phyloP scores from a whole-genome alignment of 2,888 invertebrate genomes.

The Tridacna crocea region DNA sequence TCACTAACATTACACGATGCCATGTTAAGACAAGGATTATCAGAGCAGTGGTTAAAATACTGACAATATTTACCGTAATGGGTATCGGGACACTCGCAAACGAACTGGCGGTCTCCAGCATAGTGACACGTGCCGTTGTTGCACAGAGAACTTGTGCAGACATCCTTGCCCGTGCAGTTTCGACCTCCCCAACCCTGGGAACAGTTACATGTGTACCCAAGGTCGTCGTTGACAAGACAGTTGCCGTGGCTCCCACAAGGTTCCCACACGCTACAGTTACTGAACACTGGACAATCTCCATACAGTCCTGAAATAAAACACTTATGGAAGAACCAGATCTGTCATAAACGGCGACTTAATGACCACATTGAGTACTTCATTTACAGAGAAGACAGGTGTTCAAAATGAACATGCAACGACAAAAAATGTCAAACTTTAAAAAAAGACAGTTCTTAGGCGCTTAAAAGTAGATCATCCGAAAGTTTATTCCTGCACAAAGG shows the following conservation, averaged over 20 bases:
- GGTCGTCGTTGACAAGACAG: conserved; percentile 63
- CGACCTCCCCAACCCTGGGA: conserved; percentile 68
- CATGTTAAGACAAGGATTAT: conserved; percentile 58
- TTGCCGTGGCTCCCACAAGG: conserved; percentile 69
- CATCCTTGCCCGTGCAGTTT: conserved; percentile 71
- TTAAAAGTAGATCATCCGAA: no score
- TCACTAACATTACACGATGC: conserved; percentile 46
- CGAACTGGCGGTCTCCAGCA: conserved; percentile 57
- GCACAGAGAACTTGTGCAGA: conserved; percentile 66
- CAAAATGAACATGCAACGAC: no score
- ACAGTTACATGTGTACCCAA: conserved; percentile 71
- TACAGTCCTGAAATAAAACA: conserved; percentile 48
- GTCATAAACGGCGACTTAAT: no score
- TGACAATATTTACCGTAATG: conserved; percentile 67
- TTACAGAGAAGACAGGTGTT: no score
- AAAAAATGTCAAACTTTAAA: no score
- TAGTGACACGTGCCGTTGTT: conserved; percentile 70
- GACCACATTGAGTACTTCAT: no score
- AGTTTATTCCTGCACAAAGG: no score
- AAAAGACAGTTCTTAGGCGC: no score
- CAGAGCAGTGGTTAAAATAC: conserved; percentile 56
- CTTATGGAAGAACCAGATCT: no score
- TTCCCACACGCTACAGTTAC: conserved; percentile 69
- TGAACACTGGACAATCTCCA: conserved; percentile 64
- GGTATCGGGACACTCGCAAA: conserved; percentile 67